Base-by-base conservation (phyloP, 2,113 vertebrate genomes). In the Hassar affinis region DNA sequence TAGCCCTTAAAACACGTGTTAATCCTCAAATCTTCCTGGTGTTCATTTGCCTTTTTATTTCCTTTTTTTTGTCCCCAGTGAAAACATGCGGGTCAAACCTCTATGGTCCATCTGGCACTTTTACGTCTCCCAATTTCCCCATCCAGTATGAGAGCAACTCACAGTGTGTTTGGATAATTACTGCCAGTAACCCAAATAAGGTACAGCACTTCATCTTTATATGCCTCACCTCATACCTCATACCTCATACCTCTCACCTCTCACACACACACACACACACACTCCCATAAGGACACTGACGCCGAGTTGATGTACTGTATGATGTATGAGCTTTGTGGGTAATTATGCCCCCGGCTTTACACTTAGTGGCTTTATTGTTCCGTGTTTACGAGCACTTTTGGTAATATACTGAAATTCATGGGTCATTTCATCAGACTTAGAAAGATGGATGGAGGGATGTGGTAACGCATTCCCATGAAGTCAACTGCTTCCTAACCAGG, bases 121-220 rank as follows among this genome's bases (percentile, higher is more conserved):
- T 95, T 84, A 94, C 93, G 0, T 95, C 94, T 4, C 94, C 94
- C 10, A 95, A 95, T 84, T 95, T 95, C 81, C 94, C 94, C 6
- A 94, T 94, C 75, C 94, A 95, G 85, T 95, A 95, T 68, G 94
- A 95, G 87, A 95, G 93, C 77, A 95, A 95, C 89, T 94, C 94
- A 11, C 94, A 95, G 84, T 95, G 94, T 87, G 93, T 94, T 68
- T 95, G 94, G 94, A 94, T 95, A 87, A 93, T 95, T 86, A 94
- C 93, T 6, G 94, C 94, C 85, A 91, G 93, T 51, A 93, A 94
- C 88, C 92, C 92, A 10, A 95, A 93, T 86, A 95, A 95, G 94
- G 94, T 95, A 92, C 7, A 1, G 68, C 30, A 49, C 18, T 10
- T 11, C 1, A 33, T 52, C 27, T 47, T 27, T 20, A 35, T 45